phyloP scores from a whole-genome alignment of 2,888 invertebrate genomes.

The Leptarthrus brevirostris region DNA sequence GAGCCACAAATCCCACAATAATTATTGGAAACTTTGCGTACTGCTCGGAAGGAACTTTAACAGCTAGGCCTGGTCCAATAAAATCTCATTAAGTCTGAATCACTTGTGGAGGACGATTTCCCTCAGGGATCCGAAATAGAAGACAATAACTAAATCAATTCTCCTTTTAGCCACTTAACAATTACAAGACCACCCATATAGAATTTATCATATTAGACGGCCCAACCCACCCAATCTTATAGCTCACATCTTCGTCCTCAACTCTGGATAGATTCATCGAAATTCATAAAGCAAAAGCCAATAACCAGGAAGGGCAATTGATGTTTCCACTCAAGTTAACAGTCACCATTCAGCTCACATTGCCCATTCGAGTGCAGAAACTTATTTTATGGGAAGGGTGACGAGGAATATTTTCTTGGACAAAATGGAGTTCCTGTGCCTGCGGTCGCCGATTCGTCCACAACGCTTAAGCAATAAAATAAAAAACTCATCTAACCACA shows the following conservation, averaged over 20 bases:
- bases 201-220: slow-evolving; percentile 3
- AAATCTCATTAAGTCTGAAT: slow-evolving; percentile 5
- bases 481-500: slow-evolving; percentile 40
- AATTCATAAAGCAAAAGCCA: slow-evolving; percentile 51
- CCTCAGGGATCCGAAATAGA: background rate
- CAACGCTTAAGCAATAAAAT: slow-evolving; percentile 35
- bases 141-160: slow-evolving; percentile 11
- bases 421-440: slow-evolving; percentile 2
- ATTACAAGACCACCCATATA: background rate
- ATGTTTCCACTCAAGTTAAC: slow-evolving; percentile 52
- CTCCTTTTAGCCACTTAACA: background rate
- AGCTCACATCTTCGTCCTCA: background rate
- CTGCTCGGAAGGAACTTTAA: background rate
- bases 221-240: background rate
- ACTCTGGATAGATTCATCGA: slow-evolving; percentile 40
- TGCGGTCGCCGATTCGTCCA: slow-evolving; percentile 9
- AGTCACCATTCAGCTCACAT: slow-evolving; percentile 22
- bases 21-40: background rate
- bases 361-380: background rate
- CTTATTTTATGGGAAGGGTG: background rate
- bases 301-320: slow-evolving; percentile 51
- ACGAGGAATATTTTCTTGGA: background rate
- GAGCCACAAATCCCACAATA: background rate
- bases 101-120: background rate
- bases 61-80: background rate